Conservation (phyloP, 2,888 invertebrate genomes). For the Gisinianus flammeolus region DNA sequence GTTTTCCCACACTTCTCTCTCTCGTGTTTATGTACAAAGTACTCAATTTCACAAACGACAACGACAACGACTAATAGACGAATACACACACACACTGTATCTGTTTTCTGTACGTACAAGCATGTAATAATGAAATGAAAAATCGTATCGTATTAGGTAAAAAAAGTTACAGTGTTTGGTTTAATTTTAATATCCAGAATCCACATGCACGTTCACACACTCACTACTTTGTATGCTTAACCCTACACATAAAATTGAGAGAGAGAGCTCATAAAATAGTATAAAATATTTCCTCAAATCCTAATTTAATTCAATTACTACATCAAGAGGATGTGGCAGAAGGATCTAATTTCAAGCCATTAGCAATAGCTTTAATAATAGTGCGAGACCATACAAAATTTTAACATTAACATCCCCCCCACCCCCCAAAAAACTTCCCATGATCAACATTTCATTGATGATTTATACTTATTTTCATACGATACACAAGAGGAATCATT, state of each 20-base stretch:
- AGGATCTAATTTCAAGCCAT: conserved; percentile 31
- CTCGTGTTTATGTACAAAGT: too few species aligned
- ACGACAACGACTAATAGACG: too few species aligned
- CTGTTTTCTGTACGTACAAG: too few species aligned
- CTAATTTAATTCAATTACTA: conserved; percentile 39
- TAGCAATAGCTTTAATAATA: conserved; percentile 30
- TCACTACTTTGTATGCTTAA: background rate
- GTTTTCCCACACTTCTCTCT: too few species aligned
- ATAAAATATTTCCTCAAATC: conserved; percentile 32
- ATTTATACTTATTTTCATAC: too few species aligned
- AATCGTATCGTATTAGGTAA: too few species aligned
- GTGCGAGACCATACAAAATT: conserved; percentile 2
- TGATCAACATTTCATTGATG: conserved; percentile 1
- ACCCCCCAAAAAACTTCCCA: conserved; percentile 11
- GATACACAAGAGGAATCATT: background rate
- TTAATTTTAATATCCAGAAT: background rate
- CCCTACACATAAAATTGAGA: background rate
- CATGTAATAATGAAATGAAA: too few species aligned
- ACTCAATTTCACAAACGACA: too few species aligned
- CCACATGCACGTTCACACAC: background rate
- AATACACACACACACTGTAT: too few species aligned
- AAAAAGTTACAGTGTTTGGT: too few species aligned
- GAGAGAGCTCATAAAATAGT: background rate
- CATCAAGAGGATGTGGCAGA: conserved; percentile 33
- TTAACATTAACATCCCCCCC: background rate